These are phyloP conservation scores for Digitonthophagus gazella DNA, from an alignment of 2,888 invertebrate species.

Conservation along the genomic window DNA sequence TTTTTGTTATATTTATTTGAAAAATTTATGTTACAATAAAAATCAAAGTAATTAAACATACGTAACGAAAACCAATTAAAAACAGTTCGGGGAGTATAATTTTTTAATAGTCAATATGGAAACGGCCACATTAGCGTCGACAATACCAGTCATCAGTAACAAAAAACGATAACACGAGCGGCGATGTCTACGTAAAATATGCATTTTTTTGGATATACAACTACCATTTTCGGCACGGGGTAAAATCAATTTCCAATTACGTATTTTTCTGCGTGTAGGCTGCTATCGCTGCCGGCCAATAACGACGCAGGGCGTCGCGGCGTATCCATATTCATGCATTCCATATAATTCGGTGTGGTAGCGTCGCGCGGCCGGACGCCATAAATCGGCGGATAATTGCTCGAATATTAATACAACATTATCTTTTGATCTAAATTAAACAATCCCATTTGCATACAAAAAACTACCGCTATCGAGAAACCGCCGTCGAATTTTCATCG, in stretches of 20 bases:
- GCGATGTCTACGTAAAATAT: neutral
- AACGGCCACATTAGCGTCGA: neutral
- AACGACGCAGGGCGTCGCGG: conserved; percentile 5
- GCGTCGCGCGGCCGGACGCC: conserved; percentile 10
- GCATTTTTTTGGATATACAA: neutral
- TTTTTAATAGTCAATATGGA: too few relatives aligned
- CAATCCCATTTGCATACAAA: conserved; percentile 24
- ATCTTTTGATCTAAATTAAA: conserved; percentile 29
- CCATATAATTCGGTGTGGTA: conserved; percentile 18
- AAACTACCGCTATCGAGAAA: neutral
- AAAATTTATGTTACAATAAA: too few relatives aligned
- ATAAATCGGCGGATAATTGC: conserved; percentile 28
- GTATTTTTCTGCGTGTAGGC: conserved; percentile 16
- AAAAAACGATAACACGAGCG: neutral
- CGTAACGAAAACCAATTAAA: too few relatives aligned
- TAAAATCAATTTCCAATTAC: conserved; percentile 27
- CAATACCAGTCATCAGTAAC: neutral
- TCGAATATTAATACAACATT: conserved; percentile 28
- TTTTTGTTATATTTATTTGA: too few relatives aligned
- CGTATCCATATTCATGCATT: conserved; percentile 26
- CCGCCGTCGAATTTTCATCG: neutral
- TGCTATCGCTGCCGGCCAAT: conserved; percentile 16
- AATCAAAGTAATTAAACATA: too few relatives aligned
- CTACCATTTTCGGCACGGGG: neutral
- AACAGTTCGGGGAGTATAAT: too few relatives aligned